Conservation (phyloP, 1,140 invertebrate genomes). For the Aphaenogaster rudis region DNA sequence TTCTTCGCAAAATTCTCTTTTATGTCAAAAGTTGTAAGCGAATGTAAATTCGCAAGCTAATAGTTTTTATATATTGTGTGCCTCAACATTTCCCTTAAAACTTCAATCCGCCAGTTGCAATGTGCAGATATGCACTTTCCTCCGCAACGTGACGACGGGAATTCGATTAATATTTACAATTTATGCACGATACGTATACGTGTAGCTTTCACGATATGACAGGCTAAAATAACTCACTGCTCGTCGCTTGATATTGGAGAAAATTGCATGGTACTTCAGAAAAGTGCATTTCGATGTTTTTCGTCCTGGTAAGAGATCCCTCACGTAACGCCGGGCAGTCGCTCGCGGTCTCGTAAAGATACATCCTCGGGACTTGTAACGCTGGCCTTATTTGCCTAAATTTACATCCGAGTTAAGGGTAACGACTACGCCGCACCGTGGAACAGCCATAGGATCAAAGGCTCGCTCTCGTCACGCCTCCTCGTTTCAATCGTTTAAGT, state of each 20-base stretch:
- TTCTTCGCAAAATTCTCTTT: conserved; percentile 6
- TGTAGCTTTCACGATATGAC: conserved; percentile 52
- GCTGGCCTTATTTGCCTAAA: conserved; percentile 53
- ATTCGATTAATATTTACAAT: conserved; percentile 67
- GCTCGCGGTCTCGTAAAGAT: conserved; percentile 42
- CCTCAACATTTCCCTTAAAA: neutral
- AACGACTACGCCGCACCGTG: conserved; percentile 26
- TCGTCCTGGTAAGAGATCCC: conserved; percentile 33
- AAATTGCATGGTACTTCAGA: conserved; percentile 57
- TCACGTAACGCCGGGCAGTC: conserved; percentile 1
- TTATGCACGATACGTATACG: conserved; percentile 45
- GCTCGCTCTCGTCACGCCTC: conserved; percentile 20
- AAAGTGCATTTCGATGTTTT: conserved; percentile 69
- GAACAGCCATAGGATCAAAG: conserved; percentile 41
- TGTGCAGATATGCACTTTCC: conserved; percentile 19
- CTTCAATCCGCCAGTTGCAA: neutral
- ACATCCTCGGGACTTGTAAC: conserved; percentile 35
- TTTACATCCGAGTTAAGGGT: conserved; percentile 53
- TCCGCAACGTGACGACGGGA: conserved; percentile 25
- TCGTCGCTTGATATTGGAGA: conserved; percentile 45
- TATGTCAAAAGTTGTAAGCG: neutral
- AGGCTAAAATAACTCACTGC: conserved; percentile 40
- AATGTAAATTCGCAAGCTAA: conserved; percentile 1
- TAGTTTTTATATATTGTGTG: neutral
- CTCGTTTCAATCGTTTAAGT: conserved; percentile 22